phyloP scores from a whole-genome alignment of 2,888 invertebrate genomes.

The Muschampia plurimacula region DNA sequence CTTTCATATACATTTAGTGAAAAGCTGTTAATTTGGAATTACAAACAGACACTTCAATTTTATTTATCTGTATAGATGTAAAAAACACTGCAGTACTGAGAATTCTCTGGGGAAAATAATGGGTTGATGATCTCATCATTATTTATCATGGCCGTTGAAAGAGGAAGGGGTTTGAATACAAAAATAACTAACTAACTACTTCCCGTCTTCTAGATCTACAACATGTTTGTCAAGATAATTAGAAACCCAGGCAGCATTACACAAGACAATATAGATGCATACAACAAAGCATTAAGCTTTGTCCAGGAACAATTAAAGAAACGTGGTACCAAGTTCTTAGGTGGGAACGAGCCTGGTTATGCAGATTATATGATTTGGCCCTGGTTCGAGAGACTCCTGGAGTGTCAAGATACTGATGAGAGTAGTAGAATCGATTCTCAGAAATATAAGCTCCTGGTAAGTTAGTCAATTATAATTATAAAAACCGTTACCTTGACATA shows the following conservation, averaged over 20 bases:
- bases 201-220: slow-evolving; percentile 57
- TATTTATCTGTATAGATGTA: no score
- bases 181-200: not conserved
- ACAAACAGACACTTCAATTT: no score
- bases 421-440: slow-evolving; percentile 80
- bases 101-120: no score
- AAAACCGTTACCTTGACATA: not conserved
- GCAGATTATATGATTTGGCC: slow-evolving; percentile 95
- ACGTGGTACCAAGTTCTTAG: slow-evolving; percentile 87
- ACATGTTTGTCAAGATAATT: slow-evolving; percentile 57
- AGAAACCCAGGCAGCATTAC: slow-evolving; percentile 59
- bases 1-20: no score
- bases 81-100: no score
- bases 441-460: slow-evolving; percentile 78
- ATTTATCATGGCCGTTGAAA: no score
- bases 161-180: not conserved
- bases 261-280: slow-evolving; percentile 56
- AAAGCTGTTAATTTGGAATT: no score
- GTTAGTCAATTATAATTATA: slow-evolving; percentile 42
- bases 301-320: slow-evolving; percentile 87
- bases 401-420: slow-evolving; percentile 74
- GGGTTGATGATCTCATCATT: no score
- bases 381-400: slow-evolving; percentile 90
- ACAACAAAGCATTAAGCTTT: slow-evolving; percentile 78
- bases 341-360: slow-evolving; percentile 89